These are phyloP conservation scores for Budorcas taxicolor DNA, from an alignment of 2,113 vertebrate genomes.

Conservation along the genomic window DNA sequence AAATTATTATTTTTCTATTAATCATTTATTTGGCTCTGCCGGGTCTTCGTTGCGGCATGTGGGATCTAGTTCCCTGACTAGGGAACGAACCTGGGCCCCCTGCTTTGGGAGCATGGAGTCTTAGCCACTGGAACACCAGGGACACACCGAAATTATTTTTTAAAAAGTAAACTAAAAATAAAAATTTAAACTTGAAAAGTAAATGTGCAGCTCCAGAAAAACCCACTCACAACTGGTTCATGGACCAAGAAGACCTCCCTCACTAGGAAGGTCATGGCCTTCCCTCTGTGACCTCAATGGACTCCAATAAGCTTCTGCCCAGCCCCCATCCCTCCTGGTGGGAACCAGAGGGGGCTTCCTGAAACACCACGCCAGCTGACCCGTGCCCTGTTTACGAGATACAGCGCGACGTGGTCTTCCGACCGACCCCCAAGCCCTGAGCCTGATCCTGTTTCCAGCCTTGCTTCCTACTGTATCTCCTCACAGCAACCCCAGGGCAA, in stretches of 20 bases:
- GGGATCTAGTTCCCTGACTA: neutral
- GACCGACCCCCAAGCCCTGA: neutral
- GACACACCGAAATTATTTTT: neutral
- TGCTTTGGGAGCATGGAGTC: neutral
- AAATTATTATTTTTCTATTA: neutral
- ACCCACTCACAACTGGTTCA: neutral
- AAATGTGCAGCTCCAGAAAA: neutral
- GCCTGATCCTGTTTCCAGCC: neutral
- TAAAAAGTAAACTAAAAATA: neutral
- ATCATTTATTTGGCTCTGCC: neutral
- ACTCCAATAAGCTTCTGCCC: neutral
- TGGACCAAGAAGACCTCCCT: neutral
- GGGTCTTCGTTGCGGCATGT: accelerated
- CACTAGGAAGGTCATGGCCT: no score
- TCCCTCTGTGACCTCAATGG: no score
- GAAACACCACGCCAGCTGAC: neutral
- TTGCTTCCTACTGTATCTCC: accelerated
- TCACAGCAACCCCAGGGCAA: neutral
- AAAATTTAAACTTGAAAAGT: neutral
- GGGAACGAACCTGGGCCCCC: neutral
- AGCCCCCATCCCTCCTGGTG: accelerated
- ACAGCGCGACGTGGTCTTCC: accelerated
- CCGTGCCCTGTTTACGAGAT: accelerated
- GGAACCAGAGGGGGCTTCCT: neutral
- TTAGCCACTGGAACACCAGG: neutral